Percentiles rank a stretch among this genome's conserved stretches.
Conservation (phyloP, 2,888 invertebrate genomes). For the Mycalesis mineus region DNA sequence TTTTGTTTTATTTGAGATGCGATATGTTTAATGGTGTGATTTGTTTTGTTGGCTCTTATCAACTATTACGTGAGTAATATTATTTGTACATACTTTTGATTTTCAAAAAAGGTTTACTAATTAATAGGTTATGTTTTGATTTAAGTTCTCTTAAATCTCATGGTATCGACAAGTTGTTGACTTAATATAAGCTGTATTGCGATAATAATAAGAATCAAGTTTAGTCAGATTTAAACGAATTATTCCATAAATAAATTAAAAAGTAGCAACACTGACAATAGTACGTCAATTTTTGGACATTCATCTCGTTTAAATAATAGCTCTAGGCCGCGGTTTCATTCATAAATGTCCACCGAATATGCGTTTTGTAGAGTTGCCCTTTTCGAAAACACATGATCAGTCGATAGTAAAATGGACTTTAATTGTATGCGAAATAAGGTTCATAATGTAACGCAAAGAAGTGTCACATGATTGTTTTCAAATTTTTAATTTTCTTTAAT, state of each 20-base stretch:
- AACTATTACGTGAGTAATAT: not conserved
- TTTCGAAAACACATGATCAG: not conserved
- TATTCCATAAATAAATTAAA: not conserved
- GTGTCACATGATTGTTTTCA: no score
- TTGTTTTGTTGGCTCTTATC: not conserved
- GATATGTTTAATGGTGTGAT: not conserved
- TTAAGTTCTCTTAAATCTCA: not conserved
- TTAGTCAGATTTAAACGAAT: not conserved
- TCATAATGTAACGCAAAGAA: no score
- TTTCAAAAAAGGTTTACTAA: not conserved
- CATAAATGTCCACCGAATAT: not conserved
- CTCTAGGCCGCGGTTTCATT: not conserved
- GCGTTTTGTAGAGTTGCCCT: not conserved
- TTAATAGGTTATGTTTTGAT: not conserved
- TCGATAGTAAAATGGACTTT: not conserved
- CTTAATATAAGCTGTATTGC: slow-evolving; percentile 5
- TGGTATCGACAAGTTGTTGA: not conserved
- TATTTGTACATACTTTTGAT: not conserved
- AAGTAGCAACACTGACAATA: slow-evolving; percentile 3
- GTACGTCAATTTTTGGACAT: not conserved
- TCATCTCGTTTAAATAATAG: not conserved
- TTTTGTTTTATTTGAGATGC: slow-evolving; percentile 3
- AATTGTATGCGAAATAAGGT: no score
- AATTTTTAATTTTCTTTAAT: not conserved
- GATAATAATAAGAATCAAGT: slow-evolving; percentile 9